Conservation (phyloP, 2,888 invertebrate species). For the Dinocampus coccinellae region DNA sequence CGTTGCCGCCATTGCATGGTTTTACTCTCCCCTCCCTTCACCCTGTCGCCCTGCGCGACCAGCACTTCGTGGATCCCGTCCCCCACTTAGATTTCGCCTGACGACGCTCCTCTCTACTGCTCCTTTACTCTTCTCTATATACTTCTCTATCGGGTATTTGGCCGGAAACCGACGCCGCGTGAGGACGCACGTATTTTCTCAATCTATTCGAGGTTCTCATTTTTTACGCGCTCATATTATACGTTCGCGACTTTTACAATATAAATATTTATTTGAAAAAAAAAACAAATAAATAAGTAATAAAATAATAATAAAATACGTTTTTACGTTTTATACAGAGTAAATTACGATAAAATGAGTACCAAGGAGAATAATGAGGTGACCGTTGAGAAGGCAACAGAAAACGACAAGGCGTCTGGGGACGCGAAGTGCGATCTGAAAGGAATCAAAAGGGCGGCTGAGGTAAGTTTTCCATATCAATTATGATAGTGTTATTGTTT, state of each 20-base stretch:
- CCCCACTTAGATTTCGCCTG: conserved; percentile 56
- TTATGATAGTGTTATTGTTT: no score
- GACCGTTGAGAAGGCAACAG: conserved; percentile 85
- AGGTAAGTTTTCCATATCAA: conserved; percentile 76
- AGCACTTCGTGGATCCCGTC: conserved; percentile 32
- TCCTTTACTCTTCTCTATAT: conserved; percentile 64
- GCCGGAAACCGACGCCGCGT: conserved; percentile 69
- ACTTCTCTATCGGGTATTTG: conserved; percentile 66
- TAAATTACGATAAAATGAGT: conserved; percentile 75
- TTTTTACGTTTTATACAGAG: background rate
- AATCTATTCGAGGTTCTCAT: conserved; percentile 25
- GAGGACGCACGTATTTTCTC: conserved; percentile 53
- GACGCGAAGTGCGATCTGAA: conserved; percentile 87
- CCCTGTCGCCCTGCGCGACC: conserved; percentile 23
- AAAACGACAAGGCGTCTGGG: conserved; percentile 79
- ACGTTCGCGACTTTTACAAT: conserved; percentile 39
- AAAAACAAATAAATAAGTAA: conserved; percentile 32
- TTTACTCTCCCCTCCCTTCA: conserved; percentile 16
- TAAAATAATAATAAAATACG: conserved; percentile 16
- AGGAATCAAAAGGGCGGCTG: conserved; percentile 89
- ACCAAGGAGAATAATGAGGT: conserved; percentile 89
- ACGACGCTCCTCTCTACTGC: conserved; percentile 63
- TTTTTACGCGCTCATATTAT: conserved; percentile 39
- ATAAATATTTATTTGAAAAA: conserved; percentile 27
- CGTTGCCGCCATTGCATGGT: background rate